A percentile compares a stretch with the other conserved stretches of the same genome.
phyloP scores from a whole-genome alignment of 2,797 vertebrate genomes.

The Rhinoraja longicauda region DNA sequence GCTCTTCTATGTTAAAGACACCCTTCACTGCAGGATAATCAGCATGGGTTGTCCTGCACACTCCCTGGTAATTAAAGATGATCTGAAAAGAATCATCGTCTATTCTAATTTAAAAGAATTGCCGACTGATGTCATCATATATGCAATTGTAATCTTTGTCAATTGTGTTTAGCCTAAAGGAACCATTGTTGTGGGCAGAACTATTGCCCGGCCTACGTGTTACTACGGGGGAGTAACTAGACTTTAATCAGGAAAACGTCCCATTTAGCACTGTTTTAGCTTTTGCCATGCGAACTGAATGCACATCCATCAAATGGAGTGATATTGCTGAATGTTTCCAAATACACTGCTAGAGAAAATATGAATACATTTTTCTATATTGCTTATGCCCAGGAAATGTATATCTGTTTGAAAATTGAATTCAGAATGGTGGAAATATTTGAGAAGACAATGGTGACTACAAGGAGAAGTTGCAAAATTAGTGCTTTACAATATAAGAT shows the following conservation, averaged over 20 bases:
- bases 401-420: not conserved
- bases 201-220: not conserved
- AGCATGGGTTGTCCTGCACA: slow-evolving; percentile 18
- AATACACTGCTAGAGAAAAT: not conserved
- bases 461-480: not conserved
- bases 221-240: no score
- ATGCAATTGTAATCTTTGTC: slow-evolving; percentile 22
- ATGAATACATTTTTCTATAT: not conserved
- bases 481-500: not conserved
- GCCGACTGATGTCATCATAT: slow-evolving; percentile 29
- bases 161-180: not conserved
- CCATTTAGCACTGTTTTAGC: not conserved
- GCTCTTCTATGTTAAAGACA: slow-evolving; percentile 14
- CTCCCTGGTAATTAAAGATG: slow-evolving; percentile 34
- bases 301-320: not conserved
- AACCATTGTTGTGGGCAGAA: not conserved
- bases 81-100: slow-evolving; percentile 36
- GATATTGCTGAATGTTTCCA: not conserved
- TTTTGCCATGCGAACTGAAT: not conserved
- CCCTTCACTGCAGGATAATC: slow-evolving; percentile 16
- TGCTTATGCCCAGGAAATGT: no score
- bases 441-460: not conserved
- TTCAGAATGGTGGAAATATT: not conserved
- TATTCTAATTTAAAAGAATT: slow-evolving; percentile 25
- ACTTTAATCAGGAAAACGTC: not conserved